phyloP scores from a whole-genome alignment of 2,888 invertebrate species.

The Idaea dimidiata region DNA sequence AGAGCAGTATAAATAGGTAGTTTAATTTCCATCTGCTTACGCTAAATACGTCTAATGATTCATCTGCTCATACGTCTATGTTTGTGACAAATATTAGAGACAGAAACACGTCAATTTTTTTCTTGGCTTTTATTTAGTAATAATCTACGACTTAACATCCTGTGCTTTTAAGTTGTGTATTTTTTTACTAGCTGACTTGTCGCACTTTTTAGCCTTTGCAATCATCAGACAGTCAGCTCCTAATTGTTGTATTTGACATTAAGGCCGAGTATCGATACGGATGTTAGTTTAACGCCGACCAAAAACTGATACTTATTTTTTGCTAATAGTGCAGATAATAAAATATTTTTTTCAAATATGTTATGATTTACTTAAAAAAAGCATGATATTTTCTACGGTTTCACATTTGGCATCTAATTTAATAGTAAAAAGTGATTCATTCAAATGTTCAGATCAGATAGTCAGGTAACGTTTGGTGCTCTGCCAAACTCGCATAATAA shows the following conservation, averaged over 20 bases:
- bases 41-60: conserved; percentile 1
- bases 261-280: no score
- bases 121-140: neutral
- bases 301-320: no score
- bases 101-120: neutral
- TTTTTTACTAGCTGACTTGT: neutral
- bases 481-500: conserved; percentile 20
- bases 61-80: neutral
- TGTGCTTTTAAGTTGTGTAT: neutral
- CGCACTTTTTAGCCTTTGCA: no score
- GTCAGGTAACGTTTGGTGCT: conserved; percentile 23
- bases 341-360: neutral
- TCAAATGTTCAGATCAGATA: conserved; percentile 21
- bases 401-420: conserved; percentile 6
- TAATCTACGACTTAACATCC: neutral
- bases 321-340: neutral
- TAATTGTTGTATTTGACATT: no score
- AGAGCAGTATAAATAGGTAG: conserved; percentile 34
- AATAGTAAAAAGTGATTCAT: conserved; percentile 16
- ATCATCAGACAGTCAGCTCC: no score
- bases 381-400: neutral
- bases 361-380: neutral
- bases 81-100: neutral
- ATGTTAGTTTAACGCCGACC: no score
- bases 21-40: conserved; percentile 22